phyloP scores from a whole-genome alignment of 2,113 vertebrate genomes.

The Nothobranchius furzeri region DNA sequence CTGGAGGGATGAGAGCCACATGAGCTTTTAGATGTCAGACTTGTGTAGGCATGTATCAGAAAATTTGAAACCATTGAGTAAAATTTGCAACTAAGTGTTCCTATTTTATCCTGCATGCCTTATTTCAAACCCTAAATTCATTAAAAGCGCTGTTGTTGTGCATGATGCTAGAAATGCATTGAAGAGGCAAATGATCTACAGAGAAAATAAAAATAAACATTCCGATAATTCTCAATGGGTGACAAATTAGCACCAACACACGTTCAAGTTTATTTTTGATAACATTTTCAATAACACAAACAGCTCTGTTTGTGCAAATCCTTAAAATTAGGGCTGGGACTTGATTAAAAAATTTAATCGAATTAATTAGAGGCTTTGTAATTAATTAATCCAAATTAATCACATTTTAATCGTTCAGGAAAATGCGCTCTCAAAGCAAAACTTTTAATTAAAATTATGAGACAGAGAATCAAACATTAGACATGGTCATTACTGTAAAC shows the following conservation, averaged over 20 bases:
- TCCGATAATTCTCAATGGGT: conserved; percentile 2
- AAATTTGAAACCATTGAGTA: background rate
- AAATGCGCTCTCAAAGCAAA: too few relatives aligned
- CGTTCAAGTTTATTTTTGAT: conserved; percentile 17
- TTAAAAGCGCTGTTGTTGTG: background rate
- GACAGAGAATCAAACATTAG: too few relatives aligned
- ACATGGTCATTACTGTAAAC: too few relatives aligned
- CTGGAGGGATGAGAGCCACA: conserved; percentile 29
- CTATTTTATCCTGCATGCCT: conserved; percentile 1
- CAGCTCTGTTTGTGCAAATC: conserved; percentile 3
- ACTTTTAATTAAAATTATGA: too few relatives aligned
- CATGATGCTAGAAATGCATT: too few relatives aligned
- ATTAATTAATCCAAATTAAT: too few relatives aligned
- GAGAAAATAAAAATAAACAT: conserved; percentile 9
- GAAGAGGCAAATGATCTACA: background rate
- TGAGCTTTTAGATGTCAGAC: conserved; percentile 33
- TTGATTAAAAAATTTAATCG: too few relatives aligned
- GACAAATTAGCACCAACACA: conserved; percentile 18
- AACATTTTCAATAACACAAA: background rate
- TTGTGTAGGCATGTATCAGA: background rate
- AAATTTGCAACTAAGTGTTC: background rate
- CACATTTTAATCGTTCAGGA: too few relatives aligned
- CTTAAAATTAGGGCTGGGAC: background rate
- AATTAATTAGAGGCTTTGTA: too few relatives aligned
- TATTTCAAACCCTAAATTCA: background rate